These are phyloP conservation scores for Venusia cambrica DNA, from an alignment of 2,888 invertebrate genomes.

Conservation along the genomic window DNA sequence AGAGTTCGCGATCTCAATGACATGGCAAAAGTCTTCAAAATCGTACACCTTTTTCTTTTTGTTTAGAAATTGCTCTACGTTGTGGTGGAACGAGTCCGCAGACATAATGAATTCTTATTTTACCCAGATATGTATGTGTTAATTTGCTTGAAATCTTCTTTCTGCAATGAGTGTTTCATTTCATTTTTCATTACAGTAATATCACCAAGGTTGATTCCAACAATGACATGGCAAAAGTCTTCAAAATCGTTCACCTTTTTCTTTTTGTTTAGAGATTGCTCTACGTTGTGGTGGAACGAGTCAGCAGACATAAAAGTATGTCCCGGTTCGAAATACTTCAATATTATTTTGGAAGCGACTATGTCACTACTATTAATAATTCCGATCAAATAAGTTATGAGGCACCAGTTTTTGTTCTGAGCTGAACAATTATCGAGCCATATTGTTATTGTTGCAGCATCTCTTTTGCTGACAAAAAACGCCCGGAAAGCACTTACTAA, in stretches of 20 bases:
- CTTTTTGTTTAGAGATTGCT: slow-evolving; percentile 2
- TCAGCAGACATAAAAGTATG: slow-evolving; percentile 7
- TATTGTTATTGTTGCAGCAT: neutral
- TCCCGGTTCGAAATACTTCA: slow-evolving; percentile 4
- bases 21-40: slow-evolving; percentile 1
- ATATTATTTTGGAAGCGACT: neutral
- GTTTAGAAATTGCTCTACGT: neutral
- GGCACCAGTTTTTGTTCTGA: slow-evolving; percentile 7
- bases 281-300: neutral
- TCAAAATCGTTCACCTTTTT: slow-evolving; percentile 1
- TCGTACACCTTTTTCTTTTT: slow-evolving; percentile 4
- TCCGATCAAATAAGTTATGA: neutral
- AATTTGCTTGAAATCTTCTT: too few species aligned
- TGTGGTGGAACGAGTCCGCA: slow-evolving; percentile 1
- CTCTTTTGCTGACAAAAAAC: neutral
- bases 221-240: too few species aligned
- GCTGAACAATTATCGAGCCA: slow-evolving; percentile 7
- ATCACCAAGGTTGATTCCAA: too few species aligned
- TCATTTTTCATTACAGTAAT: too few species aligned
- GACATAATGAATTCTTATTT: too few species aligned
- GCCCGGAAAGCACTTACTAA: too few species aligned
- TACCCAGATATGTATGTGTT: too few species aligned
- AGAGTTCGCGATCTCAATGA: slow-evolving; percentile 1
- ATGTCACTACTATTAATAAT: slow-evolving; percentile 1
- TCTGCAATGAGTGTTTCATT: too few species aligned